Percentiles rank a stretch among this genome's conserved stretches.
These are phyloP conservation scores for Cyphomyrus plagiostoma DNA, from an alignment of 2,113 vertebrate species.

Conservation along the genomic window DNA sequence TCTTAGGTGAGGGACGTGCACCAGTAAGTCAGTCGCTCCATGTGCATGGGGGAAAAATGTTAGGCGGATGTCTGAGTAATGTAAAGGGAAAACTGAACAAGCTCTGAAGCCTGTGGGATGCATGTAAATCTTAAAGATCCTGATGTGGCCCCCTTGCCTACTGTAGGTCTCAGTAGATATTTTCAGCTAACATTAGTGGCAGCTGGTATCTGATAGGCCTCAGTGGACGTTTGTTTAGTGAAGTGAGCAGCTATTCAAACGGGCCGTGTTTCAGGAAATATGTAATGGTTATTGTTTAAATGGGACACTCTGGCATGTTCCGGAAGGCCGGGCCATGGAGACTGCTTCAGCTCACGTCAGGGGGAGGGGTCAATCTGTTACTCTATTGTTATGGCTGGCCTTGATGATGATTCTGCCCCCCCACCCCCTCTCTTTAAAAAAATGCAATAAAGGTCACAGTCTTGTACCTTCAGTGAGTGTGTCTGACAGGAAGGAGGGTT, in stretches of 20 bases:
- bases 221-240: background rate
- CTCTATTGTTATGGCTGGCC: background rate
- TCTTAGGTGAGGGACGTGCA: too few relatives aligned
- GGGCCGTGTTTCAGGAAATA: background rate
- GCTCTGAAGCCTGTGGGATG: background rate
- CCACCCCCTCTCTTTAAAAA: background rate
- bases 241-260: background rate
- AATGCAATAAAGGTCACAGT: background rate
- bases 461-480: background rate
- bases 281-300: background rate
- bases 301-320: background rate
- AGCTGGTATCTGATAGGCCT: background rate
- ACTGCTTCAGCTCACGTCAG: background rate
- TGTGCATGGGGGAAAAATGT: background rate
- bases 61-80: background rate
- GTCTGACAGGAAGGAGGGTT: background rate
- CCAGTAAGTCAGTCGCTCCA: background rate
- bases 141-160: background rate
- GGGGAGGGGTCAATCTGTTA: background rate
- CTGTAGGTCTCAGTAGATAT: background rate
- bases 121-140: background rate
- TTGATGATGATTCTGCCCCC: background rate
- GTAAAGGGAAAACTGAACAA: background rate
- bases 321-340: background rate
- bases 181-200: background rate